These are phyloP conservation scores for Ornithoptera alexandrae DNA, from an alignment of 2,888 invertebrate genomes.

Conservation along the genomic window DNA sequence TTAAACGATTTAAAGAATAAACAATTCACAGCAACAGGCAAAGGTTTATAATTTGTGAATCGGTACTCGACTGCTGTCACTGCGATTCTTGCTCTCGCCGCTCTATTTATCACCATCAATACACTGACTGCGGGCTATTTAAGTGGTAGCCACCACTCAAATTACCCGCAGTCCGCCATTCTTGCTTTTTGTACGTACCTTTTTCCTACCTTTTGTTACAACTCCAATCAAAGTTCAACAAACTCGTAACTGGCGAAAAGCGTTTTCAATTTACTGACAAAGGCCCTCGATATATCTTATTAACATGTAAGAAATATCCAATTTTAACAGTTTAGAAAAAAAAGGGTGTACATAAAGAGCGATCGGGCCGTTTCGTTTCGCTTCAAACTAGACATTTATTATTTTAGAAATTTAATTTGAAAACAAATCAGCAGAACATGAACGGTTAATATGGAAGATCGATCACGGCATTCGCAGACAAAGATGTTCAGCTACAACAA, in stretches of 20 bases:
- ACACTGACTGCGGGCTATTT: too few species aligned
- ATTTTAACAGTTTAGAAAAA: conserved; percentile 30
- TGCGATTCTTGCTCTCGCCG: conserved; percentile 52
- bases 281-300: conserved; percentile 34
- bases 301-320: conserved; percentile 35
- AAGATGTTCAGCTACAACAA: conserved; percentile 76
- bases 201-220: conserved; percentile 57
- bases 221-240: conserved; percentile 56
- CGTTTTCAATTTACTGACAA: conserved; percentile 48
- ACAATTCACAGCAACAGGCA: conserved; percentile 24
- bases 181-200: conserved; percentile 54
- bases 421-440: conserved; percentile 55
- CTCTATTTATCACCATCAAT: conserved; percentile 65
- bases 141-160: conserved; percentile 51
- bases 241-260: conserved; percentile 43
- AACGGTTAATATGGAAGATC: conserved; percentile 50
- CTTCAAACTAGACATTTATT: conserved; percentile 47
- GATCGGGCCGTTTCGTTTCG: conserved; percentile 56
- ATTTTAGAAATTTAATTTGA: conserved; percentile 62
- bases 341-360: conserved; percentile 42
- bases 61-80: conserved; percentile 64
- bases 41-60: conserved; percentile 50
- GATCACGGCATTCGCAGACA: conserved; percentile 63
- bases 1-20: too few species aligned
- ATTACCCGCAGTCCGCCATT: conserved; percentile 57